phyloP scores from a whole-genome alignment of 2,888 invertebrate genomes.

The Scaeva pyrastri region DNA sequence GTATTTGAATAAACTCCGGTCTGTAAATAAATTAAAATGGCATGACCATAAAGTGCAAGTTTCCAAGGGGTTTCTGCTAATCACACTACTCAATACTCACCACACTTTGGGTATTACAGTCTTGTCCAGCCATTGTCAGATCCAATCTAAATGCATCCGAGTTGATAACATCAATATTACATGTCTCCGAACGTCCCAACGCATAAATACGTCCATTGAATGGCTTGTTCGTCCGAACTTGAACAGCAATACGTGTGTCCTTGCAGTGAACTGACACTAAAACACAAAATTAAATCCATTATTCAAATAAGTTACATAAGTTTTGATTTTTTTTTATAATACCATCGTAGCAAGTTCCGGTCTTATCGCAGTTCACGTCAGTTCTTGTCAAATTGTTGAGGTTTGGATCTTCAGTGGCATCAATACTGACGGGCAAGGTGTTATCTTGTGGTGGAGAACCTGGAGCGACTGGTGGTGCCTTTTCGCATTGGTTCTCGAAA shows the following conservation, averaged over 20 bases:
- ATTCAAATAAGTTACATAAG: neutral
- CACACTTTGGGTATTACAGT: conserved; percentile 97
- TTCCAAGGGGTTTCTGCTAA: neutral
- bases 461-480: conserved; percentile 78
- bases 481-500: conserved; percentile 95
- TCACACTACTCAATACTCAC: conserved; percentile 87
- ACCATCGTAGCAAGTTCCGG: conserved; percentile 98
- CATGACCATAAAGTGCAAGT: neutral
- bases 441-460: conserved; percentile 85
- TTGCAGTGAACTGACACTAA: conserved; percentile 97
- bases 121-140: conserved; percentile 96
- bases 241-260: conserved; percentile 96
- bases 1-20: conserved; percentile 97
- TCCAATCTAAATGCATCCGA: conserved; percentile 96
- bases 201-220: conserved; percentile 98
- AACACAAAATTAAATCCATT: conserved; percentile 77
- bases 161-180: conserved; percentile 96
- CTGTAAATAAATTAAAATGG: conserved; percentile 85
- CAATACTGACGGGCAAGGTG: conserved; percentile 90
- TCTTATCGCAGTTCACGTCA: conserved; percentile 96
- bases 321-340: conserved; percentile 79
- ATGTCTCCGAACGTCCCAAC: conserved; percentile 96
- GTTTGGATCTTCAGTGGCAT: conserved; percentile 90
- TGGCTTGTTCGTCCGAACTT: conserved; percentile 96
- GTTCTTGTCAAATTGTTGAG: conserved; percentile 90